Percentiles rank a stretch among this genome's conserved stretches.
Conservation (phyloP, 1,140 invertebrate genomes). For the Venturia canescens region DNA sequence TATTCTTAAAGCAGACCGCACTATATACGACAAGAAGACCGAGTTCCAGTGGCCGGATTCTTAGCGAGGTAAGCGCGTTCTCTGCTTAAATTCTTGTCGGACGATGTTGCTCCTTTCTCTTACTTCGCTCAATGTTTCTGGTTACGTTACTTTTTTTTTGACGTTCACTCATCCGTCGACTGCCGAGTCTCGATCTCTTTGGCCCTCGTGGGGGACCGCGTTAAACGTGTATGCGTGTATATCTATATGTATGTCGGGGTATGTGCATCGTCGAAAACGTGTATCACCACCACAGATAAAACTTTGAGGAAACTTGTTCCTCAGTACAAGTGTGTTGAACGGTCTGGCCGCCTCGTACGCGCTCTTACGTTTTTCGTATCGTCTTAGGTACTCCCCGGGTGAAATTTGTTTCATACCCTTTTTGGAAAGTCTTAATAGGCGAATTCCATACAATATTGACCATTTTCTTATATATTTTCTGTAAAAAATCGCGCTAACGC, state of each 20-base stretch:
- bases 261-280: background rate
- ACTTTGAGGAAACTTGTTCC: background rate
- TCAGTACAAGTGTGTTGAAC: constrained; percentile 32
- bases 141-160: constrained; percentile 2
- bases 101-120: constrained; percentile 32
- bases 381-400: background rate
- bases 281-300: background rate
- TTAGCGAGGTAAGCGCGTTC: constrained; percentile 68
- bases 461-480: no score
- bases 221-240: background rate
- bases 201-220: background rate
- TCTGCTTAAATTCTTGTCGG: constrained; percentile 40
- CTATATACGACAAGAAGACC: constrained; percentile 42
- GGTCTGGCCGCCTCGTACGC: constrained; percentile 15
- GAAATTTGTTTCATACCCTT: background rate
- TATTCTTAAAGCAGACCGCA: background rate
- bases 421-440: no score
- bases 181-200: constrained; percentile 11
- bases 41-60: constrained; percentile 65
- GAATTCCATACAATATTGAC: no score
- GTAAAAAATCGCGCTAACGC: no score
- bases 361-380: constrained; percentile 6
- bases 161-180: constrained; percentile 27
- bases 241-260: background rate
- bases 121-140: constrained; percentile 3